Conservation (phyloP, 1,140 invertebrate species). For the Heterodera carotae region DNA sequence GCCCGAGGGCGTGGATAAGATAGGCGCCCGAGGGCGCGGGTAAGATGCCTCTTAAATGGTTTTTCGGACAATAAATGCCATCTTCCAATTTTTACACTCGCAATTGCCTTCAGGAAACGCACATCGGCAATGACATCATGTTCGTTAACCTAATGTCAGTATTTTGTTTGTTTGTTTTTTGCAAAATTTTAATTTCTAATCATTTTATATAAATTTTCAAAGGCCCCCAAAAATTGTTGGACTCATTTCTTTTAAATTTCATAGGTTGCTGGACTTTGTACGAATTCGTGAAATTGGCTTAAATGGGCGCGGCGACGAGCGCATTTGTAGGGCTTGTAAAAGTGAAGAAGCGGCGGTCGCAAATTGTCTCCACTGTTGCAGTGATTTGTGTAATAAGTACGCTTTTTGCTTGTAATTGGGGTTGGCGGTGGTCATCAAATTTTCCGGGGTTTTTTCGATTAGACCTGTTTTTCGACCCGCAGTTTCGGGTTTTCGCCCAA, state of each 20-base stretch:
- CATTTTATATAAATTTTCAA: not conserved
- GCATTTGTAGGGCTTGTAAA: constrained; percentile 54
- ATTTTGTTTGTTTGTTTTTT: constrained; percentile 56
- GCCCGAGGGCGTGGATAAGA: too few species aligned
- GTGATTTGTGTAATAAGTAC: constrained; percentile 82
- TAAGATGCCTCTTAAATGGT: too few species aligned
- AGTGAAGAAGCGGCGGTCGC: constrained; percentile 78
- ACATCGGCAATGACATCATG: constrained; percentile 25
- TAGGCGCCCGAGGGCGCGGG: too few species aligned
- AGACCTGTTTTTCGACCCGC: too few species aligned
- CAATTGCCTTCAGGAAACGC: constrained; percentile 56
- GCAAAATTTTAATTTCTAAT: too few species aligned
- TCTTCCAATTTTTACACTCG: too few species aligned
- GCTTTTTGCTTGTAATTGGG: not conserved
- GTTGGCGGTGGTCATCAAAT: too few species aligned
- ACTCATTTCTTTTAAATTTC: not conserved
- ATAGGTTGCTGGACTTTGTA: constrained; percentile 22
- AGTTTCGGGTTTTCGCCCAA: too few species aligned
- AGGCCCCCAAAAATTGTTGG: not conserved
- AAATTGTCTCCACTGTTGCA: constrained; percentile 86
- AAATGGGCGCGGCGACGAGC: constrained; percentile 33
- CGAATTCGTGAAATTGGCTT: constrained; percentile 28
- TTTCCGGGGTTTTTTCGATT: too few species aligned
- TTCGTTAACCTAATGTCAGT: constrained; percentile 60
- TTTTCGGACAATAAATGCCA: too few species aligned